Evolutionary conservation across 2,797 vertebrate species (phyloP).

Genomic region (Squalus acanthias): DNA sequence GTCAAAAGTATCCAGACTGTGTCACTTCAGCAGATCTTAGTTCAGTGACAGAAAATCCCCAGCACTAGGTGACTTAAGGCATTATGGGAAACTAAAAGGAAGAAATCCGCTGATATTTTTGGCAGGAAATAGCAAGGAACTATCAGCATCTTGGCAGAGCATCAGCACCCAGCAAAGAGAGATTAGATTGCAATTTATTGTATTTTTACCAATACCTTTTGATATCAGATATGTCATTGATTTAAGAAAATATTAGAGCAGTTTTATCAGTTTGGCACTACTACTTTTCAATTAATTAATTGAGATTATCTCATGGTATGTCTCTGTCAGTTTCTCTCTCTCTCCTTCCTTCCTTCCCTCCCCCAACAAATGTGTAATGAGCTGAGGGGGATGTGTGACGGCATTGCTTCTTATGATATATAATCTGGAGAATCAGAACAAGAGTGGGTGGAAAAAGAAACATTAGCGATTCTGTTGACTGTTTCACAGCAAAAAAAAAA

Average conservation of each 20-base stretch:
- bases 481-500: not conserved
- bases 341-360: not conserved
- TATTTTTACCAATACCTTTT: not conserved
- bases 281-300: not conserved
- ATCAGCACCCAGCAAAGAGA: not conserved
- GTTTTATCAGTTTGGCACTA: not conserved
- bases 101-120: not conserved
- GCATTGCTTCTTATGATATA: not conserved
- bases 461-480: not conserved
- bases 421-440: slow-evolving; percentile 6
- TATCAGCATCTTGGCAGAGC: no score
- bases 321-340: not conserved
- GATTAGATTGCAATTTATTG: not conserved
- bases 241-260: not conserved
- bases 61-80: not conserved
- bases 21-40: not conserved
- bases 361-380: not conserved
- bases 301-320: not conserved
- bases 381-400: slow-evolving; percentile 5
- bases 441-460: slow-evolving; percentile 23
- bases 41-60: not conserved
- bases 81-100: not conserved
- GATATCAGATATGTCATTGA: not conserved
- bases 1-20: not conserved
- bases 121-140: not conserved